These are phyloP conservation scores for Emydocephalus ijimae DNA, from an alignment of 2,113 vertebrate genomes.

Conservation along the genomic window DNA sequence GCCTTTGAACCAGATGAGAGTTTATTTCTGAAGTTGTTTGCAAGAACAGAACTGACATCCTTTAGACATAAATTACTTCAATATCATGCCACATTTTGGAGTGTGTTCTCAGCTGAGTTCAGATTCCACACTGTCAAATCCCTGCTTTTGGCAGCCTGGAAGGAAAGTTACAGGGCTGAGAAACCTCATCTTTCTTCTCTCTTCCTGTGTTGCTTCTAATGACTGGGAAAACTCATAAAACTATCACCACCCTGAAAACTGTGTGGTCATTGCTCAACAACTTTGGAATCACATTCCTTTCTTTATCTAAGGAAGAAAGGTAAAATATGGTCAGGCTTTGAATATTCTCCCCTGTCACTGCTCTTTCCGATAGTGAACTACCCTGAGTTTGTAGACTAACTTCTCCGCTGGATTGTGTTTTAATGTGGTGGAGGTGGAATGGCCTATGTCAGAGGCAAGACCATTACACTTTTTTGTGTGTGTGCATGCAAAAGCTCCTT, in stretches of 20 bases:
- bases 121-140: slow-evolving; percentile 10
- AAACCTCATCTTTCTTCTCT: slow-evolving; percentile 28
- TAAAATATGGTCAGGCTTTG: slow-evolving; percentile 9
- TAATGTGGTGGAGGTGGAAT: neutral
- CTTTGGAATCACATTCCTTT: slow-evolving; percentile 25
- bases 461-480: neutral
- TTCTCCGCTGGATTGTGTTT: neutral
- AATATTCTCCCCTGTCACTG: slow-evolving; percentile 2
- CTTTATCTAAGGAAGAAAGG: slow-evolving; percentile 30
- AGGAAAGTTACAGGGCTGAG: slow-evolving; percentile 18
- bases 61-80: slow-evolving; percentile 16
- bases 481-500: neutral
- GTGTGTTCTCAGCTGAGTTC: neutral
- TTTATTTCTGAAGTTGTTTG: neutral
- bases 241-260: slow-evolving; percentile 27
- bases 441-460: neutral
- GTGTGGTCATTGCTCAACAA: slow-evolving; percentile 11
- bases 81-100: neutral
- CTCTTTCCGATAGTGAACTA: slow-evolving; percentile 1
- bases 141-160: slow-evolving; percentile 1
- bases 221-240: slow-evolving; percentile 29
- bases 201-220: slow-evolving; percentile 29
- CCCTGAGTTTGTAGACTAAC: neutral
- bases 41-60: neutral
- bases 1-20: neutral